A percentile compares a stretch with the other conserved stretches of the same genome.
phyloP scores from a whole-genome alignment of 2,113 vertebrate species.

The Ageneiosus marmoratus region DNA sequence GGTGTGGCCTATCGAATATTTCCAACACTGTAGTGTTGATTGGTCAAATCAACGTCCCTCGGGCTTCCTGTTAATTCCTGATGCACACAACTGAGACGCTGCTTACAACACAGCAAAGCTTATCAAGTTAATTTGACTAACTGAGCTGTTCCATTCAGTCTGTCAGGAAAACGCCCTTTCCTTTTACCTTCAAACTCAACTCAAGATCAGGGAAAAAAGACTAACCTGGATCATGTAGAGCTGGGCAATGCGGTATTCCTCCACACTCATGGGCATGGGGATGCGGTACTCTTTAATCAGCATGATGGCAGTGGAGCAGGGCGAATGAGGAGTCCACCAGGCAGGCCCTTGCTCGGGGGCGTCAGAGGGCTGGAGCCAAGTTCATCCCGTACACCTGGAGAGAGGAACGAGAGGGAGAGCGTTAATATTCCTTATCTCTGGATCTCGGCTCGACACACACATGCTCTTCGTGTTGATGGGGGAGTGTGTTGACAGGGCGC shows the following conservation, averaged over 20 bases:
- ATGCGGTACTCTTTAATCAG: constrained; percentile 90
- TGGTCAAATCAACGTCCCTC: not conserved
- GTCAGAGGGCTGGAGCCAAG: constrained; percentile 60
- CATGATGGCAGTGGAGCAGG: constrained; percentile 77
- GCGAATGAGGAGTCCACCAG: constrained; percentile 59
- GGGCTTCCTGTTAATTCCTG: not conserved
- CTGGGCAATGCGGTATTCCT: constrained; percentile 88
- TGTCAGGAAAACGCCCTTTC: not conserved
- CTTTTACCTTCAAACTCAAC: no score
- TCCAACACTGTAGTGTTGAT: not conserved
- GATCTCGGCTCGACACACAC: constrained; percentile 9
- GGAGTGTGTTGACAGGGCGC: constrained; percentile 16
- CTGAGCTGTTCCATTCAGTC: not conserved
- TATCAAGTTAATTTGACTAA: not conserved
- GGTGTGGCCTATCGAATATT: not conserved
- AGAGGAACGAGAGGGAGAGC: not conserved
- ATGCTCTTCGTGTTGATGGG: not conserved
- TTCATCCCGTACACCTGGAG: constrained; percentile 47
- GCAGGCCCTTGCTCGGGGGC: constrained; percentile 64
- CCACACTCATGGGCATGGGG: constrained; percentile 86
- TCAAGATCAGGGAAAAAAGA: not conserved
- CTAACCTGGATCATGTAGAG: constrained; percentile 81
- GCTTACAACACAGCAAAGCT: not conserved
- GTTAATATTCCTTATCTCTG: constrained; percentile 21
- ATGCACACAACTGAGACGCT: not conserved